These are phyloP conservation scores for Hypsibius dujardini DNA, from an alignment of 1,140 invertebrate genomes.

Conservation along the genomic window DNA sequence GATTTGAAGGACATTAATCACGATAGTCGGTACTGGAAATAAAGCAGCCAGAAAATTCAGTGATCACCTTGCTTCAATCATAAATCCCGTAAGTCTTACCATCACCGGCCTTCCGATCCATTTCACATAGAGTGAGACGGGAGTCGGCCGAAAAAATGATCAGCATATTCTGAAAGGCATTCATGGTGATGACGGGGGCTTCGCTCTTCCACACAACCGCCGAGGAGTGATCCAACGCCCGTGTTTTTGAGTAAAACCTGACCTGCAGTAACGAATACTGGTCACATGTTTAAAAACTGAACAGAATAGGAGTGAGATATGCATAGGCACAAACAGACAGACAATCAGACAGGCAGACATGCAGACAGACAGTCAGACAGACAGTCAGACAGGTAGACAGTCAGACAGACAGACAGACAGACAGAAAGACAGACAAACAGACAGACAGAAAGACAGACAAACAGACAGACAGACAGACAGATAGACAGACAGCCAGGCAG, in stretches of 20 bases:
- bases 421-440: no score
- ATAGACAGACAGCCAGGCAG: no score
- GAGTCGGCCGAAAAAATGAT: background rate
- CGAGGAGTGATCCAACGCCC: slow-evolving; percentile 34
- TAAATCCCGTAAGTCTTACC: background rate
- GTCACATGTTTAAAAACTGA: background rate
- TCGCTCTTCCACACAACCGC: slow-evolving; percentile 26
- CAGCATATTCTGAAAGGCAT: slow-evolving; percentile 13
- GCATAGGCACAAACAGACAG: background rate
- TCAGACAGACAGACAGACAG: no score
- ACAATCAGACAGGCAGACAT: background rate
- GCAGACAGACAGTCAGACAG: no score
- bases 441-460: no score
- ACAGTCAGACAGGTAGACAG: no score
- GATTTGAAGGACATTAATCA: background rate
- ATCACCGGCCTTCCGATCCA: background rate
- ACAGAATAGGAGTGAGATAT: background rate
- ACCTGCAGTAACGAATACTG: slow-evolving; percentile 33
- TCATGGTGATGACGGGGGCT: slow-evolving; percentile 7
- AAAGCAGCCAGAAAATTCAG: slow-evolving; percentile 5
- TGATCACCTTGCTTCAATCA: no score
- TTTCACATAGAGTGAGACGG: background rate
- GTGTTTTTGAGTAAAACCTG: slow-evolving; percentile 56
- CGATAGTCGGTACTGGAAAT: background rate
- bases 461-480: no score